phyloP scores from a whole-genome alignment of 2,797 vertebrate genomes.

The Holocentrus rufus region DNA sequence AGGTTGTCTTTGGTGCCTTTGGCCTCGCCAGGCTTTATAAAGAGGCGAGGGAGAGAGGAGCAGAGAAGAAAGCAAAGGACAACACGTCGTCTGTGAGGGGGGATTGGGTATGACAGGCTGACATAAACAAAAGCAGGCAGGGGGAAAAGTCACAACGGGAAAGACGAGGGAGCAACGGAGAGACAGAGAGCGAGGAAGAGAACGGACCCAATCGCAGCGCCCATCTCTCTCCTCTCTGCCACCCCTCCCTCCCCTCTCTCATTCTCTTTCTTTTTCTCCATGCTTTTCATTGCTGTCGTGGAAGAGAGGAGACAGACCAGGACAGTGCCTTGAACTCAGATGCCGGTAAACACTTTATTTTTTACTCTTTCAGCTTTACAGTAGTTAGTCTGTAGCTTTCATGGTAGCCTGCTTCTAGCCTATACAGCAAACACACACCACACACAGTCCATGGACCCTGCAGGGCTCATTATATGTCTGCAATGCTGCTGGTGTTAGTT shows the following conservation, averaged over 20 bases:
- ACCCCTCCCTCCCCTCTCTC: slow-evolving; percentile 40
- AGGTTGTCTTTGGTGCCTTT: slow-evolving; percentile 37
- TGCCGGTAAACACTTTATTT: slow-evolving; percentile 74
- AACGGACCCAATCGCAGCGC: slow-evolving; percentile 41
- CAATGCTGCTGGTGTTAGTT: slow-evolving; percentile 55
- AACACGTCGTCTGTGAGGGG: slow-evolving; percentile 24
- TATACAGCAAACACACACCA: slow-evolving; percentile 23
- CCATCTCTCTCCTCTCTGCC: slow-evolving; percentile 43
- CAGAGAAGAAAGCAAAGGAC: slow-evolving; percentile 34
- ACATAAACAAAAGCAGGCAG: slow-evolving; percentile 33
- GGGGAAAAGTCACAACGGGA: slow-evolving; percentile 13
- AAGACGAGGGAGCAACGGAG: slow-evolving; percentile 24
- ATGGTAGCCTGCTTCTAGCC: slow-evolving; percentile 19
- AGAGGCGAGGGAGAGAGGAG: slow-evolving; percentile 32
- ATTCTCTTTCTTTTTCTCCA: slow-evolving; percentile 59
- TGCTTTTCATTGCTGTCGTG: slow-evolving; percentile 65
- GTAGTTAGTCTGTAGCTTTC: slow-evolving; percentile 19
- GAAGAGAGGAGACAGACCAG: slow-evolving; percentile 76
- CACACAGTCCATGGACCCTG: slow-evolving; percentile 19
- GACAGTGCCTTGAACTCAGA: slow-evolving; percentile 79
- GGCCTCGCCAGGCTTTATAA: slow-evolving; percentile 42
- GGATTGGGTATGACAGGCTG: slow-evolving; percentile 41
- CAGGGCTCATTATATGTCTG: slow-evolving; percentile 55
- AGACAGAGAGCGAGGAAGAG: slow-evolving; percentile 7
- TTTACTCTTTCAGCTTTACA: slow-evolving; percentile 29